These are phyloP conservation scores for Spisula solida DNA, from an alignment of 2,888 invertebrate species.

Conservation along the genomic window DNA sequence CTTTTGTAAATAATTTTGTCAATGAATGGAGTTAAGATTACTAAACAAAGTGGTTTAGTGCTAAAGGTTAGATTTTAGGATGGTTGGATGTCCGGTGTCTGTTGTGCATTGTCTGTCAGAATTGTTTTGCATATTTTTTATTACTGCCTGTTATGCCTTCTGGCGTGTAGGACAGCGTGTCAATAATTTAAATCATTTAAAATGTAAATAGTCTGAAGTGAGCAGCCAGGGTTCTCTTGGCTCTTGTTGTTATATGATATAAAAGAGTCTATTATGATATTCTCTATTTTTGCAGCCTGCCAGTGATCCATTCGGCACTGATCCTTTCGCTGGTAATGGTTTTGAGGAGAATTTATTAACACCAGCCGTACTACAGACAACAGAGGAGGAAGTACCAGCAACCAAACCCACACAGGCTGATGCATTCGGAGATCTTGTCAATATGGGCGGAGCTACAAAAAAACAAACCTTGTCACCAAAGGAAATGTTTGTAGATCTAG, in stretches of 20 bases:
- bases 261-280: not conserved
- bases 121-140: too few species aligned
- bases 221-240: not conserved
- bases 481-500: conserved; percentile 79
- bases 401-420: conserved; percentile 53
- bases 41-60: too few species aligned
- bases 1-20: too few species aligned
- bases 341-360: conserved; percentile 68
- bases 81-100: too few species aligned
- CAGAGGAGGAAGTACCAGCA: conserved; percentile 46
- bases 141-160: too few species aligned
- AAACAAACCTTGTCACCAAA: conserved; percentile 74
- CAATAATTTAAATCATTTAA: too few species aligned
- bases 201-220: not conserved
- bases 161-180: too few species aligned
- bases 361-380: conserved; percentile 62
- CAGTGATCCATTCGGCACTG: conserved; percentile 75
- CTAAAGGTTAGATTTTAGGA: too few species aligned
- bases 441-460: conserved; percentile 67
- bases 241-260: not conserved
- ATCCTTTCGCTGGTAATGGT: conserved; percentile 65
- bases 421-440: conserved; percentile 79
- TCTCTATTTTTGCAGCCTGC: conserved; percentile 62
- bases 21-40: too few species aligned
- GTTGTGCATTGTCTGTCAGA: too few species aligned